phyloP scores from a whole-genome alignment of 2,888 invertebrate species.

The Pristionchus maxplancki region DNA sequence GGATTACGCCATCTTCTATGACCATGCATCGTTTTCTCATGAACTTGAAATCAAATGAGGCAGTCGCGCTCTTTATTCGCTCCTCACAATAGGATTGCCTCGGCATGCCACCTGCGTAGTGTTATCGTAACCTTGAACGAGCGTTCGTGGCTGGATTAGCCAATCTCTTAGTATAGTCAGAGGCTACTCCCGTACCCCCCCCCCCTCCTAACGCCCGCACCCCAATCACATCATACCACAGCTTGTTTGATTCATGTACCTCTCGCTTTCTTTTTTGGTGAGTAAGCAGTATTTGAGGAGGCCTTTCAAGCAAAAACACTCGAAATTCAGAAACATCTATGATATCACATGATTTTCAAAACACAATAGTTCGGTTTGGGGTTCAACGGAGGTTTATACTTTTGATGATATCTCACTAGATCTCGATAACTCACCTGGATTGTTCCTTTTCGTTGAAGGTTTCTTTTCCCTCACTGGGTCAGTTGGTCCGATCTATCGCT shows the following conservation, averaged over 20 bases:
- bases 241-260: conserved; percentile 25
- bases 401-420: not conserved
- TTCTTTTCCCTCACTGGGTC: not conserved
- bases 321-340: not conserved
- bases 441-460: not conserved
- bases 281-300: not conserved
- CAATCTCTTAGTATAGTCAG: not conserved
- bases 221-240: conserved; percentile 40
- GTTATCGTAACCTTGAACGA: conserved; percentile 28
- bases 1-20: not conserved
- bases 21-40: not conserved
- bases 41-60: not conserved
- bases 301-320: not conserved
- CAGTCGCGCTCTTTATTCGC: no score
- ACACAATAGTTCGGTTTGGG: not conserved
- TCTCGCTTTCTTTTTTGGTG: conserved; percentile 22
- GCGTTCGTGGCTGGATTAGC: not conserved
- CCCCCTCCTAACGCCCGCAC: not conserved
- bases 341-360: not conserved
- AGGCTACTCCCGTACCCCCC: not conserved
- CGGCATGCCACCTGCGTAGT: not conserved
- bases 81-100: not conserved
- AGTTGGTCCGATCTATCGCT: not conserved
- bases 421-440: not conserved
- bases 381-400: not conserved